Conservation (phyloP, 2,888 invertebrate genomes). For the Ophion ellenae region DNA sequence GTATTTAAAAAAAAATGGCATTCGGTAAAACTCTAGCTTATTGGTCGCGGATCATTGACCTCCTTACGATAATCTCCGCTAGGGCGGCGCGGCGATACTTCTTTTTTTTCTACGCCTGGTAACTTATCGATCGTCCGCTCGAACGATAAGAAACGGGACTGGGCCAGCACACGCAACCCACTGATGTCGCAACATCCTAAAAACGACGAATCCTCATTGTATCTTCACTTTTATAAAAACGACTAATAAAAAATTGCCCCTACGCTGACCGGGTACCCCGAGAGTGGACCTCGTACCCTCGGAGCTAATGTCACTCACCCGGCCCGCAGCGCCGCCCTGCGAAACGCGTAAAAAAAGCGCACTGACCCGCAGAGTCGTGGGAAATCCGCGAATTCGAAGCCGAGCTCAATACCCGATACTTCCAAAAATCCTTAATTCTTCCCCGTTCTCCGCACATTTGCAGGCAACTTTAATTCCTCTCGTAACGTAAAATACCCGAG, state of each 20-base stretch:
- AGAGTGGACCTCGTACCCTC: neutral
- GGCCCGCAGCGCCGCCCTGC: neutral
- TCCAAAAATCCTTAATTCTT: neutral
- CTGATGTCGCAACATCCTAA: neutral
- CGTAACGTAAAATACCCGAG: neutral
- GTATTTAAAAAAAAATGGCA: no score
- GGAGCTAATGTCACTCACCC: neutral
- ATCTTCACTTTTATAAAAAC: neutral
- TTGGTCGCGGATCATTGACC: neutral
- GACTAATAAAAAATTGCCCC: neutral
- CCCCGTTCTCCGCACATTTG: no score
- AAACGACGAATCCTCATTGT: neutral
- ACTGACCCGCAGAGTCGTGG: conserved; percentile 51
- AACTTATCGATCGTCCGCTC: conserved; percentile 11
- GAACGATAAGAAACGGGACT: neutral
- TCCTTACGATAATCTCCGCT: neutral
- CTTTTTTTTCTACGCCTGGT: conserved; percentile 2
- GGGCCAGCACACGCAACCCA: neutral
- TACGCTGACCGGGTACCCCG: neutral
- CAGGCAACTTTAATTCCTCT: neutral
- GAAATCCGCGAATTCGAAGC: conserved; percentile 74
- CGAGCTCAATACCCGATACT: neutral
- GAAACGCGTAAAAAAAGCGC: neutral
- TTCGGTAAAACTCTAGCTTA: neutral
- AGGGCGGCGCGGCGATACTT: neutral